Base-by-base conservation (phyloP, 2,113 vertebrate genomes). In the Syrmaticus mikado region DNA sequence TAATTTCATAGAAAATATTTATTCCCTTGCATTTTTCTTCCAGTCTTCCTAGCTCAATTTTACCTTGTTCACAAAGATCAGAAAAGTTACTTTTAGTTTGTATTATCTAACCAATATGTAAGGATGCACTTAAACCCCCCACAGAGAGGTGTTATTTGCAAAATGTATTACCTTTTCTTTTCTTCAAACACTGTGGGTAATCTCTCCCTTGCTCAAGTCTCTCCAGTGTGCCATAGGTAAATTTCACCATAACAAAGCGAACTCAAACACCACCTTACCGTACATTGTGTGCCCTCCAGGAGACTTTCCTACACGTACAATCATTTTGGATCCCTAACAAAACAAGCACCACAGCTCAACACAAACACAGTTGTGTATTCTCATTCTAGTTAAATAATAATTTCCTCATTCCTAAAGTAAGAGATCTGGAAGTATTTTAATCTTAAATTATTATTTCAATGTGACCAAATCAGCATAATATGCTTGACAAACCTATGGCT, bases 101-200 rank as follows among this genome's bases (percentile, higher is more conserved):
- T 85, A 82, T 90, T 95, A 90, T 87, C 87, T 78, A 92, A 89
- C 93, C 87, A 72, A 57, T 85, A 91, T 17, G 79, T 93, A 87
- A 87, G 94, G 93, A 94, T 94, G 96, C 93, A 91, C 89, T 94
- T 94, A 95, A 97, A 40, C 93, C 89, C 93, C 95, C 91, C 68
- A 87, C 82, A 90, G 94, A 96, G 96, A 96, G 95, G 91, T 96
- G 95, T 94, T 97, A 96, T 97, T 97, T 97, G 91, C 96, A 94
- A 95, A 95, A 94, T 74, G 85, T 97, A 97, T 96, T 97, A 93
- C 95, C 87, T 94, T 91, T 94, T 91, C 95, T 94, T 96, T 94
- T 94, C 93, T 91, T 95, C 96, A 95, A 96, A 97, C 94, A 96
- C 57, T 90, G 79, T 6, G 21, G 61, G 91, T 96, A 96, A 97